phyloP scores from a whole-genome alignment of 1,140 invertebrate genomes.

The Calliopsis andreniformis region DNA sequence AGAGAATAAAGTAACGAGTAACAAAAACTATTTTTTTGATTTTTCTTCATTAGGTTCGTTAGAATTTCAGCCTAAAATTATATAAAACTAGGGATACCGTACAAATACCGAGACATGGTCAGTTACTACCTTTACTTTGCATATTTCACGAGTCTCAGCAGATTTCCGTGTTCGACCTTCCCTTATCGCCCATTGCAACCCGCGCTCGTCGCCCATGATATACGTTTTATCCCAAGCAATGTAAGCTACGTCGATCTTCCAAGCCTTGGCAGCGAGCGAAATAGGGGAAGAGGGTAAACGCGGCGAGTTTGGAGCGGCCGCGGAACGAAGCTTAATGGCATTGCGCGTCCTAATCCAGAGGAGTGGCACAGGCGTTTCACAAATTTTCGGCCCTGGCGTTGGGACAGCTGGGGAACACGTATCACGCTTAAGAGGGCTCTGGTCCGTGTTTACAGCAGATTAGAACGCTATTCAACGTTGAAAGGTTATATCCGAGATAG shows the following conservation, averaged over 20 bases:
- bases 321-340: conserved; percentile 1
- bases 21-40: no score
- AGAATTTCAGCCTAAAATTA: no score
- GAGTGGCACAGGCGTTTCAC: conserved; percentile 9
- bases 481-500: conserved; percentile 25
- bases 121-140: no score
- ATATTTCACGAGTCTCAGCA: conserved; percentile 26
- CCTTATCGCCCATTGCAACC: conserved; percentile 15
- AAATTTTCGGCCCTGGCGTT: conserved; percentile 29
- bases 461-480: conserved; percentile 31
- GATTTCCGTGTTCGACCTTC: conserved; percentile 10
- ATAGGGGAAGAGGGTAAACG: not conserved
- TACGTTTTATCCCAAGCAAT: not conserved
- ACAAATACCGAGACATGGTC: no score
- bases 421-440: not conserved
- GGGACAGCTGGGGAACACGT: not conserved
- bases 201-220: no score
- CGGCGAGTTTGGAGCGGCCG: not conserved
- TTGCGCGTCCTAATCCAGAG: conserved; percentile 28
- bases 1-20: no score
- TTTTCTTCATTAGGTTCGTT: no score
- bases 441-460: conserved; percentile 37
- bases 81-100: no score
- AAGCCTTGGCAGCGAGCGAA: not conserved
- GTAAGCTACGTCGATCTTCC: not conserved